These are phyloP conservation scores for Hipparchia semele DNA, from an alignment of 2,888 invertebrate species.

Conservation along the genomic window DNA sequence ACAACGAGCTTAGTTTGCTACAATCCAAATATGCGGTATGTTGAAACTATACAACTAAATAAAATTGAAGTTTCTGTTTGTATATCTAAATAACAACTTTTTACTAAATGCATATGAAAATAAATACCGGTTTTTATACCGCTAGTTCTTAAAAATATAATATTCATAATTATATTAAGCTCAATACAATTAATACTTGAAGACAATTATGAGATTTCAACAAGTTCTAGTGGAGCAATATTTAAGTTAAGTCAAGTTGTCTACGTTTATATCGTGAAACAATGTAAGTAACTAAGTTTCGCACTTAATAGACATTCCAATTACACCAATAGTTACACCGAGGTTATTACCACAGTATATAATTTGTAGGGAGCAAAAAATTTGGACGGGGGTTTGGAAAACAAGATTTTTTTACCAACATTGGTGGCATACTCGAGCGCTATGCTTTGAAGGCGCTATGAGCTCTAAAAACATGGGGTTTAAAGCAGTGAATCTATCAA, in stretches of 20 bases:
- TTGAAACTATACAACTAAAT: too few relatives aligned
- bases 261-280: slow-evolving; percentile 27
- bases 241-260: slow-evolving; percentile 19
- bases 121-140: too few relatives aligned
- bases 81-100: too few relatives aligned
- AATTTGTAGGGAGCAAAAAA: neutral
- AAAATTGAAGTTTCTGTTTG: too few relatives aligned
- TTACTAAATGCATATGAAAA: too few relatives aligned
- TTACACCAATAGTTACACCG: slow-evolving; percentile 20
- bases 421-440: neutral
- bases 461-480: neutral
- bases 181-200: too few relatives aligned
- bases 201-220: neutral
- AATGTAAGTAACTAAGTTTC: slow-evolving; percentile 35
- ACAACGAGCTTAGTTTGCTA: neutral
- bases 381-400: neutral
- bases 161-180: too few relatives aligned
- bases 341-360: neutral
- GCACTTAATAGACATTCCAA: slow-evolving; percentile 31
- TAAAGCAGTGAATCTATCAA: too few relatives aligned
- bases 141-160: too few relatives aligned
- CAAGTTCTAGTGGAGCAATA: slow-evolving; percentile 10
- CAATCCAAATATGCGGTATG: too few relatives aligned
- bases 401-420: neutral
- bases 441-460: neutral